These are phyloP conservation scores for Phymastichus coffea DNA, from an alignment of 1,140 invertebrate species.

Conservation along the genomic window DNA sequence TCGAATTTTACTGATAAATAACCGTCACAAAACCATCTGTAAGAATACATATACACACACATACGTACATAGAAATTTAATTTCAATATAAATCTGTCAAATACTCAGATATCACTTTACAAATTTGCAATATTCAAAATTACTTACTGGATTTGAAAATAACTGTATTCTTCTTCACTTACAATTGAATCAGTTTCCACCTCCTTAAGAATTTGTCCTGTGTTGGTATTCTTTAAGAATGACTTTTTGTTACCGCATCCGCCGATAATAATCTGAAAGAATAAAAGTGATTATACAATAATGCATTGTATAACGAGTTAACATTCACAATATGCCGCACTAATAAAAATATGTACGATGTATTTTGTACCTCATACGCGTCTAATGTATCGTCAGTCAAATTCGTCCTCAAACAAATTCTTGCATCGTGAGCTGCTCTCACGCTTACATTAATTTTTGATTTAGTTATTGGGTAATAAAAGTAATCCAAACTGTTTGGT, in stretches of 20 bases:
- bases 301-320: too few species aligned
- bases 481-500: conserved; percentile 38
- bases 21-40: conserved; percentile 44
- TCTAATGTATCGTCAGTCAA: conserved; percentile 41
- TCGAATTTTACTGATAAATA: conserved; percentile 35
- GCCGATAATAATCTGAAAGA: conserved; percentile 41
- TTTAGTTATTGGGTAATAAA: conserved; percentile 43
- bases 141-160: conserved; percentile 42
- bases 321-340: too few species aligned
- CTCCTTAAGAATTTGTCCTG: conserved; percentile 36
- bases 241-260: conserved; percentile 44
- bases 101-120: neutral
- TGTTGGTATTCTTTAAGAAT: conserved; percentile 36
- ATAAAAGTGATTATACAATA: too few species aligned
- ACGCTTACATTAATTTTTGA: conserved; percentile 36
- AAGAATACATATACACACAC: too few species aligned
- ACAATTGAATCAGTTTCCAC: conserved; percentile 40
- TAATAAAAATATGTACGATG: too few species aligned
- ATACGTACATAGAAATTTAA: conserved; percentile 14
- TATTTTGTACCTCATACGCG: conserved; percentile 39
- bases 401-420: conserved; percentile 43
- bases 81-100: neutral
- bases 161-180: conserved; percentile 31
- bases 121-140: neutral
- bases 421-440: conserved; percentile 41